Conservation (phyloP, 2,888 invertebrate genomes). For the Pachliopta kotzebuea region DNA sequence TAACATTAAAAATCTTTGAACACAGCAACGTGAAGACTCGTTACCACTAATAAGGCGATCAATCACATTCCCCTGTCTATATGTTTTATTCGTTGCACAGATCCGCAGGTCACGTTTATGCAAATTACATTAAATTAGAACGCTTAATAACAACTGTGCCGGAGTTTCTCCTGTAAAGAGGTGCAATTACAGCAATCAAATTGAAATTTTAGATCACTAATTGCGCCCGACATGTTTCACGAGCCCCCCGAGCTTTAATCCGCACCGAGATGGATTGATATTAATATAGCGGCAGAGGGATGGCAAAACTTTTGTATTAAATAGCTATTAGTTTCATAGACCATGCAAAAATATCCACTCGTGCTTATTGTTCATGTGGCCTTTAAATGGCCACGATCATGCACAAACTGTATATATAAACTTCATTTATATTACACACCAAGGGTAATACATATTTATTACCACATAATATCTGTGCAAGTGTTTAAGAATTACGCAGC, state of each 20-base stretch:
- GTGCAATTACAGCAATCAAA: constrained; percentile 80
- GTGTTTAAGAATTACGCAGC: too few species aligned
- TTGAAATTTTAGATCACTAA: constrained; percentile 75
- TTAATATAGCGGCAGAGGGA: constrained; percentile 40
- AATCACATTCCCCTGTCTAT: constrained; percentile 22
- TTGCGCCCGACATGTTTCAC: constrained; percentile 72
- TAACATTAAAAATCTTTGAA: too few species aligned
- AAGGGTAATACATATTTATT: too few species aligned
- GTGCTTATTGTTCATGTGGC: background rate
- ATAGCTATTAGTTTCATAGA: constrained; percentile 15
- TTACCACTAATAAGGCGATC: background rate
- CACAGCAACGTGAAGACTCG: too few species aligned
- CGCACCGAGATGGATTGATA: constrained; percentile 41
- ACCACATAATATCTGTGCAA: too few species aligned
- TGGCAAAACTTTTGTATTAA: constrained; percentile 19
- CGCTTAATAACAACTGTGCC: constrained; percentile 79
- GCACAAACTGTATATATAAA: too few species aligned
- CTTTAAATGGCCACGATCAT: too few species aligned
- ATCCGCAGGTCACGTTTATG: constrained; percentile 73
- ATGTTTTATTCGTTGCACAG: constrained; percentile 31
- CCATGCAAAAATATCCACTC: background rate
- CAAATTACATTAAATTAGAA: constrained; percentile 79
- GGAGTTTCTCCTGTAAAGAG: constrained; percentile 66
- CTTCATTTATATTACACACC: too few species aligned
- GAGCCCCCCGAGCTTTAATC: constrained; percentile 47